Conservation (phyloP, 2,797 vertebrate genomes). For the Ptychadena robeensis region DNA sequence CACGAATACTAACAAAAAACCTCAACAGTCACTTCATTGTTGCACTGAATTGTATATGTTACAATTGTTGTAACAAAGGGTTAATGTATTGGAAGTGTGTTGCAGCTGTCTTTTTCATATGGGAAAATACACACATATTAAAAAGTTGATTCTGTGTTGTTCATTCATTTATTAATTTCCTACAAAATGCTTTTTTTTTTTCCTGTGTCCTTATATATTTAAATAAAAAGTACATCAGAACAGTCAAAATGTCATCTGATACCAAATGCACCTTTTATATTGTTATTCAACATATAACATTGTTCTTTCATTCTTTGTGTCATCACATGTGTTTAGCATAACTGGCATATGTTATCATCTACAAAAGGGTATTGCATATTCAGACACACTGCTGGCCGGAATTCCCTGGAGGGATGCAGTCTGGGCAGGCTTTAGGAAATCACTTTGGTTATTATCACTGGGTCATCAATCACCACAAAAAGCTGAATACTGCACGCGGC, state of each 20-base stretch:
- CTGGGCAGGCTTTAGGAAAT: constrained; percentile 48
- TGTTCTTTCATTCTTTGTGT: not conserved
- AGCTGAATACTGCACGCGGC: constrained; percentile 9
- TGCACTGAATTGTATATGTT: not conserved
- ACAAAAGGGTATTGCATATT: constrained; percentile 61
- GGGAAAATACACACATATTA: not conserved
- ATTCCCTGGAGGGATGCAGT: constrained; percentile 43
- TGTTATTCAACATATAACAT: constrained; percentile 14
- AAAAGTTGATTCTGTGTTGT: not conserved
- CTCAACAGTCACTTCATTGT: not conserved
- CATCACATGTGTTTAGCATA: constrained; percentile 42
- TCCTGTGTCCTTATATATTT: not conserved
- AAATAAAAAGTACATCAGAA: too few species aligned
- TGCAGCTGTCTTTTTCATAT: not conserved
- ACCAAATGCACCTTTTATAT: not conserved
- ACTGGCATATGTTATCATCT: constrained; percentile 53
- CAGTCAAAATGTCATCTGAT: not conserved
- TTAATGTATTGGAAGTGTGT: not conserved
- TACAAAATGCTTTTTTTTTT: not conserved
- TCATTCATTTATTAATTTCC: not conserved
- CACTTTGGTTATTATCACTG: constrained; percentile 53
- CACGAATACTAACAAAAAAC: not conserved
- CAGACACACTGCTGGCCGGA: constrained; percentile 24
- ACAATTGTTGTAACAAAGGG: not conserved
- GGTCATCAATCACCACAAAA: constrained; percentile 57